phyloP scores from a whole-genome alignment of 2,888 invertebrate species.

The Plebejus melissa region DNA sequence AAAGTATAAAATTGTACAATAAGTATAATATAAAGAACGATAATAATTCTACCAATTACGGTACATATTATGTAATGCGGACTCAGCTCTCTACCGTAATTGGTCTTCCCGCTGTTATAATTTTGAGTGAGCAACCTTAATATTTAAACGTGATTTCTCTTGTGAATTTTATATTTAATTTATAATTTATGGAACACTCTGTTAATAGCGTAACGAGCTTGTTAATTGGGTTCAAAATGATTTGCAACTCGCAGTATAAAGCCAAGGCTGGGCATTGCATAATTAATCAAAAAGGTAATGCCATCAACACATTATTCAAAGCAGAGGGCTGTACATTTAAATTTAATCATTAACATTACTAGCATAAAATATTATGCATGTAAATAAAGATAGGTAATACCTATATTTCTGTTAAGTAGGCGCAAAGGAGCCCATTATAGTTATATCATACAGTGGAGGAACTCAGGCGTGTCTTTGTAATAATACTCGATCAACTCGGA shows the following conservation, averaged over 20 bases:
- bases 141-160: conserved; percentile 9
- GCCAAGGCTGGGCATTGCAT: not conserved
- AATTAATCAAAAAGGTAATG: conserved; percentile 18
- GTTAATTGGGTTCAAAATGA: conserved; percentile 21
- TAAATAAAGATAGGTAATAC: too few relatives aligned
- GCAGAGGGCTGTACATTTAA: not conserved
- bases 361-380: not conserved
- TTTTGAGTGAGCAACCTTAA: not conserved
- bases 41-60: not conserved
- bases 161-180: conserved; percentile 17
- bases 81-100: not conserved
- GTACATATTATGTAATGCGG: not conserved
- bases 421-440: too few relatives aligned
- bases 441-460: too few relatives aligned
- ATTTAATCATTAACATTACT: not conserved
- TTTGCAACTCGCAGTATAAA: conserved; percentile 6
- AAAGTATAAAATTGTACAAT: too few relatives aligned
- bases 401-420: too few relatives aligned
- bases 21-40: not conserved
- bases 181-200: not conserved
- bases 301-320: conserved; percentile 14
- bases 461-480: too few relatives aligned
- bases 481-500: too few relatives aligned
- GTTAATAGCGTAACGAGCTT: conserved; percentile 22
- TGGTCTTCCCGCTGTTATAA: not conserved